phyloP scores from a whole-genome alignment of 2,888 invertebrate genomes.

The Lycophotia porphyrea region DNA sequence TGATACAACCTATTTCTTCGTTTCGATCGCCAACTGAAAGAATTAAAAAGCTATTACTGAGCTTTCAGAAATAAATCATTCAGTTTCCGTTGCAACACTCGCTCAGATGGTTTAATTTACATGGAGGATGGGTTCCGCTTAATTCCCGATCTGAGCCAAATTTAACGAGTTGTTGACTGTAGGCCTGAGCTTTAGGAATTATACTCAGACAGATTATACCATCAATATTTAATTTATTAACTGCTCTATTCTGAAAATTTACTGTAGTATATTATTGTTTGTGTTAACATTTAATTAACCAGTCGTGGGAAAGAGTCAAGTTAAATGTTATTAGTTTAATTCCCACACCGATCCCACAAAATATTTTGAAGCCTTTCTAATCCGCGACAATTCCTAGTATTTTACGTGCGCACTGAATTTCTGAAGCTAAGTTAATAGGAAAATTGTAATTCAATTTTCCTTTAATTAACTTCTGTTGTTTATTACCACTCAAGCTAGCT shows the following conservation, averaged over 20 bases:
- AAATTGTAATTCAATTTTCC: too few relatives aligned
- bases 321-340: not conserved
- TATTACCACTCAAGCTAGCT: not conserved
- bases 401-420: not conserved
- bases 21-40: constrained; percentile 72
- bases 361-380: not conserved
- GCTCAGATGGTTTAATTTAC: constrained; percentile 80
- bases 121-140: constrained; percentile 75
- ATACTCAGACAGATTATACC: constrained; percentile 46
- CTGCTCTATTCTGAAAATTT: not conserved
- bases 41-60: constrained; percentile 79
- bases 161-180: constrained; percentile 71
- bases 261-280: not conserved
- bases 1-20: constrained; percentile 61
- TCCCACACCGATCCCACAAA: not conserved
- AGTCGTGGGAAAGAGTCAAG: not conserved
- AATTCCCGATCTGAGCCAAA: constrained; percentile 71
- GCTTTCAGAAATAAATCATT: constrained; percentile 78
- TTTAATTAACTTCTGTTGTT: constrained; percentile 6
- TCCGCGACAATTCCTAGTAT: not conserved
- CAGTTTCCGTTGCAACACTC: constrained; percentile 76
- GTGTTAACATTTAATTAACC: not conserved
- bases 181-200: constrained; percentile 50
- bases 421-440: not conserved
- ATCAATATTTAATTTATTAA: constrained; percentile 51